These are phyloP conservation scores for Pseudobourletiella spinata DNA, from an alignment of 1,140 invertebrate genomes.

Conservation along the genomic window DNA sequence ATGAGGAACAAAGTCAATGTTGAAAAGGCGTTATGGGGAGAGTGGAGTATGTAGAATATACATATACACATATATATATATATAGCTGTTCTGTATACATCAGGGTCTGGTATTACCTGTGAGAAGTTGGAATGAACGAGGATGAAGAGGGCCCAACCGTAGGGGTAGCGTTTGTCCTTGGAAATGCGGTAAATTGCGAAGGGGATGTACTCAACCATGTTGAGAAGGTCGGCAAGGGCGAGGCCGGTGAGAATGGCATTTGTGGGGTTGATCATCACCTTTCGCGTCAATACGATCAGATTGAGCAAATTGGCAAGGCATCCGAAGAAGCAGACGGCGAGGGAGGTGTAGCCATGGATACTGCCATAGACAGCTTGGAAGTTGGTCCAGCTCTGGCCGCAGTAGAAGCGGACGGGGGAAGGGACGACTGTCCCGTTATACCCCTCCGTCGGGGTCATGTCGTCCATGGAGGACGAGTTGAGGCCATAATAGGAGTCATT, in stretches of 20 bases:
- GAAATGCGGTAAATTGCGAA: slow-evolving; percentile 25
- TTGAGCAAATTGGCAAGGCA: slow-evolving; percentile 87
- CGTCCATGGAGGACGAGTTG: too few species aligned
- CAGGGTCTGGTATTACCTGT: slow-evolving; percentile 34
- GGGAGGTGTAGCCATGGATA: slow-evolving; percentile 61
- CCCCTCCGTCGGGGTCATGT: too few species aligned
- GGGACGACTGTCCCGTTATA: too few species aligned
- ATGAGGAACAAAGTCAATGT: too few species aligned
- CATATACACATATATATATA: too few species aligned
- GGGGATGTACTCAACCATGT: slow-evolving; percentile 42
- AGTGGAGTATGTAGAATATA: too few species aligned
- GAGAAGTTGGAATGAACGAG: slow-evolving; percentile 73
- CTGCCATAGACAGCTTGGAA: slow-evolving; percentile 21
- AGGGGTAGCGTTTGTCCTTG: slow-evolving; percentile 44
- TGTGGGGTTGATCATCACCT: slow-evolving; percentile 48
- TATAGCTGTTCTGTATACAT: too few species aligned
- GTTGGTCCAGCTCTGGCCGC: slow-evolving; percentile 3
- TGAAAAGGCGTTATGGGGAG: too few species aligned
- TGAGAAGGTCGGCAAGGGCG: slow-evolving; percentile 48
- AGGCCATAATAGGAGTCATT: too few species aligned
- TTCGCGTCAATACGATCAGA: slow-evolving; percentile 82
- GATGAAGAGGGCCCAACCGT: slow-evolving; percentile 69
- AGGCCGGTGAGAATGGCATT: slow-evolving; percentile 50
- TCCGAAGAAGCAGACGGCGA: slow-evolving; percentile 80
- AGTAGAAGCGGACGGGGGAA: slow-evolving; percentile 7